Percentiles rank a stretch among this genome's conserved stretches.
Conservation (phyloP, 2,113 vertebrate genomes). For the Pomatostomus ruficeps region DNA sequence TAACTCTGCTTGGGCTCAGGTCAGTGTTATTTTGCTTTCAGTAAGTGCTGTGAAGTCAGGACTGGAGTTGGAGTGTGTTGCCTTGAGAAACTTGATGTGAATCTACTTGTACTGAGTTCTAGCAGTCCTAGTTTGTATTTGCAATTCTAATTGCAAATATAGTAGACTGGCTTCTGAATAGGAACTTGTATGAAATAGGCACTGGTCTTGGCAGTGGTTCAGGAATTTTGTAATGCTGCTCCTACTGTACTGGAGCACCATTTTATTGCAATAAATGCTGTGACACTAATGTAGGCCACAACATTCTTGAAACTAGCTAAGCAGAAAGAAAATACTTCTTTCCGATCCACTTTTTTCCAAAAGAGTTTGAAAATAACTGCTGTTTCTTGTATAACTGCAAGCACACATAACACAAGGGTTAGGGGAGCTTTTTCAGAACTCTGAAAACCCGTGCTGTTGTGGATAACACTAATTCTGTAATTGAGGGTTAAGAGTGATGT, state of each 20-base stretch:
- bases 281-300: background rate
- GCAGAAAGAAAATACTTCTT: slow-evolving; percentile 21
- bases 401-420: background rate
- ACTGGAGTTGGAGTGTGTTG: background rate
- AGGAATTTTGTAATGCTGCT: slow-evolving; percentile 18
- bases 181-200: slow-evolving; percentile 25
- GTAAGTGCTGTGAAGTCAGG: background rate
- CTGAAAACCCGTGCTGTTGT: background rate
- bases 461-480: background rate
- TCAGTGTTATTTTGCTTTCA: background rate
- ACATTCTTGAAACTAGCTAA: slow-evolving; percentile 3
- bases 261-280: background rate
- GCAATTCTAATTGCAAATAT: background rate
- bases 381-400: background rate
- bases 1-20: background rate
- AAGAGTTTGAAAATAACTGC: background rate
- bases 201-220: background rate
- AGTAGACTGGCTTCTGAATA: slow-evolving; percentile 12
- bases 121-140: background rate
- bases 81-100: background rate
- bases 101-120: background rate
- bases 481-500: background rate
- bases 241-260: slow-evolving; percentile 8
- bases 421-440: background rate
- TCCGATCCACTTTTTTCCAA: background rate